phyloP scores from a whole-genome alignment of 1,140 invertebrate species.

The Tetramorium parvispinum region DNA sequence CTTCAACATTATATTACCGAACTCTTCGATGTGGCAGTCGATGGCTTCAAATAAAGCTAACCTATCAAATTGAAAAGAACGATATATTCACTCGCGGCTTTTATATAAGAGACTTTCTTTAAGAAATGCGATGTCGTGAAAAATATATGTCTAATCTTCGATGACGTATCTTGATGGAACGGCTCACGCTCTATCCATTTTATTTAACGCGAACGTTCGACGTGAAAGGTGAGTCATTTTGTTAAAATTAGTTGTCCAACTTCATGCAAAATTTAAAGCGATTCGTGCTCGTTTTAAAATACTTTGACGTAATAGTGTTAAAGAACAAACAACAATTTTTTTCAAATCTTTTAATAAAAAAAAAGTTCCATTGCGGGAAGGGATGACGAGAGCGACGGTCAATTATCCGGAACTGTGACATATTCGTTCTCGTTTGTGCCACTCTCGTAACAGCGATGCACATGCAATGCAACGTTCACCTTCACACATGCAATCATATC shows the following conservation, averaged over 20 bases:
- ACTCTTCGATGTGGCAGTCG: not conserved
- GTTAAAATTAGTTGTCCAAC: constrained; percentile 10
- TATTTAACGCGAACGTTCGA: constrained; percentile 9
- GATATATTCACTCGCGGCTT: not conserved
- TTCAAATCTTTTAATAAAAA: not conserved
- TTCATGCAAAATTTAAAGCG: not conserved
- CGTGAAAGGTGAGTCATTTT: not conserved
- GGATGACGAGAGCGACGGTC: not conserved
- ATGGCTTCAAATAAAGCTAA: not conserved
- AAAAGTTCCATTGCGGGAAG: not conserved
- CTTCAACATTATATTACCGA: not conserved
- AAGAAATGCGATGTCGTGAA: not conserved
- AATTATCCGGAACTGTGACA: constrained; percentile 23
- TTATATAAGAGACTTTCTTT: not conserved
- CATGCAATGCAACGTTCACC: not conserved
- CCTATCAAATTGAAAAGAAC: constrained; percentile 11
- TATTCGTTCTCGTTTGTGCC: constrained; percentile 9
- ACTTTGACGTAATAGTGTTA: not conserved
- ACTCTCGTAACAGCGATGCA: not conserved
- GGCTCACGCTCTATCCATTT: not conserved
- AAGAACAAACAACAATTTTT: not conserved
- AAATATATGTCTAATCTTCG: not conserved
- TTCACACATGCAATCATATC: not conserved
- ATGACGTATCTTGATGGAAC: not conserved
- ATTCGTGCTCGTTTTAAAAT: not conserved